These are phyloP conservation scores for Piaya cayana DNA, from an alignment of 2,113 vertebrate species.

Conservation along the genomic window DNA sequence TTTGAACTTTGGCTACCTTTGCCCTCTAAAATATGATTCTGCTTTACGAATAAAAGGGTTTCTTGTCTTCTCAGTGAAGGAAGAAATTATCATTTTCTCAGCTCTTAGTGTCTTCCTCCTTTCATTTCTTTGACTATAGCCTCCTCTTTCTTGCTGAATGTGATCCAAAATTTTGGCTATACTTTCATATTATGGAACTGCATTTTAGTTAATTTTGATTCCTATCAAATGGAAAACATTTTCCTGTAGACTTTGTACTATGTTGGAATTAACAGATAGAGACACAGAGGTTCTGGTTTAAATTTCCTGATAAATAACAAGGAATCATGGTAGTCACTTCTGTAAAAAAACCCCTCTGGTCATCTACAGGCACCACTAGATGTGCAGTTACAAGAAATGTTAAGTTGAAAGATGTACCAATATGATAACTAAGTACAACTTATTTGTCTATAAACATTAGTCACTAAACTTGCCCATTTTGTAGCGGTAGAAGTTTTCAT, in stretches of 20 bases:
- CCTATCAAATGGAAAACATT: neutral
- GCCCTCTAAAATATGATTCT: neutral
- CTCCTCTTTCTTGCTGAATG: neutral
- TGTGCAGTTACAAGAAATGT: accelerated
- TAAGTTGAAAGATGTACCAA: neutral
- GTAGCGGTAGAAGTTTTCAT: no score
- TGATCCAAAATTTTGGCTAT: neutral
- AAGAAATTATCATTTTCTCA: neutral
- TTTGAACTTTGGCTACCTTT: neutral
- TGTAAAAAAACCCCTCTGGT: accelerated
- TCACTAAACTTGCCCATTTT: neutral
- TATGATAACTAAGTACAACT: neutral
- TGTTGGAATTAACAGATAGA: neutral
- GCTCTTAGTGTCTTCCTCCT: neutral
- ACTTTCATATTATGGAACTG: neutral
- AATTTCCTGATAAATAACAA: neutral
- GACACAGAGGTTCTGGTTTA: neutral
- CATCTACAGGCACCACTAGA: accelerated
- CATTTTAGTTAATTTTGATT: neutral
- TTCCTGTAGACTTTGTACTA: neutral
- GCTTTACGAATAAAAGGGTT: neutral
- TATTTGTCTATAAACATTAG: neutral
- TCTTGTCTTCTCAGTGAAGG: neutral
- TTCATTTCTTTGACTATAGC: neutral
- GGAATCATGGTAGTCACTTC: neutral